A percentile compares a stretch with the other conserved stretches of the same genome.
These are phyloP conservation scores for Microchirus variegatus DNA, from an alignment of 2,797 vertebrate genomes.

Conservation along the genomic window DNA sequence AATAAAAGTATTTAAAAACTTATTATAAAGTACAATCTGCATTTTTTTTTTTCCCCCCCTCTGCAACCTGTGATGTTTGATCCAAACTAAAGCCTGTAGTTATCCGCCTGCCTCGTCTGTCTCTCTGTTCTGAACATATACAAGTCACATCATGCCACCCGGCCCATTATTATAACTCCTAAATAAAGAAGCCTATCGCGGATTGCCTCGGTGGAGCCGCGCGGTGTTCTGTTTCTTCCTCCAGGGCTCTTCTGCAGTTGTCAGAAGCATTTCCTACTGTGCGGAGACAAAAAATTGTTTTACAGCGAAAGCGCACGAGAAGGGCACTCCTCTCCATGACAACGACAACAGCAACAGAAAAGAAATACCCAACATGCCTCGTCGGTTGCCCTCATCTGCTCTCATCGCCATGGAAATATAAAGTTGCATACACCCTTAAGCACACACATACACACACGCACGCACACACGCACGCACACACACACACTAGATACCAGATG, in stretches of 20 bases:
- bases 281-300: slow-evolving; percentile 40
- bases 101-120: slow-evolving; percentile 47
- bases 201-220: slow-evolving; percentile 40
- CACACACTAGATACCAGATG: slow-evolving; percentile 3
- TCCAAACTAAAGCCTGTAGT: slow-evolving; percentile 61
- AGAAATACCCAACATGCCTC: slow-evolving; percentile 40
- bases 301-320: slow-evolving; percentile 14
- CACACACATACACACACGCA: slow-evolving; percentile 7
- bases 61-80: slow-evolving; percentile 57
- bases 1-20: slow-evolving; percentile 8
- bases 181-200: slow-evolving; percentile 58
- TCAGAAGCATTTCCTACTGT: slow-evolving; percentile 64
- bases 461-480: slow-evolving; percentile 12
- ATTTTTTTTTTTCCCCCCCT: no score
- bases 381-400: slow-evolving; percentile 40
- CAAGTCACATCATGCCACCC: slow-evolving; percentile 70
- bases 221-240: slow-evolving; percentile 55
- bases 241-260: slow-evolving; percentile 56
- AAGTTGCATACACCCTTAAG: slow-evolving; percentile 21
- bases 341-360: slow-evolving; percentile 26
- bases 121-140: slow-evolving; percentile 49
- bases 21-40: slow-evolving; percentile 42
- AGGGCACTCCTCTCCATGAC: slow-evolving; percentile 35
- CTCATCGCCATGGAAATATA: slow-evolving; percentile 26
- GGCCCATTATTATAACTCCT: slow-evolving; percentile 62